These are phyloP conservation scores for Aspiorhynchus laticeps DNA, from an alignment of 2,113 vertebrate genomes.

Conservation along the genomic window DNA sequence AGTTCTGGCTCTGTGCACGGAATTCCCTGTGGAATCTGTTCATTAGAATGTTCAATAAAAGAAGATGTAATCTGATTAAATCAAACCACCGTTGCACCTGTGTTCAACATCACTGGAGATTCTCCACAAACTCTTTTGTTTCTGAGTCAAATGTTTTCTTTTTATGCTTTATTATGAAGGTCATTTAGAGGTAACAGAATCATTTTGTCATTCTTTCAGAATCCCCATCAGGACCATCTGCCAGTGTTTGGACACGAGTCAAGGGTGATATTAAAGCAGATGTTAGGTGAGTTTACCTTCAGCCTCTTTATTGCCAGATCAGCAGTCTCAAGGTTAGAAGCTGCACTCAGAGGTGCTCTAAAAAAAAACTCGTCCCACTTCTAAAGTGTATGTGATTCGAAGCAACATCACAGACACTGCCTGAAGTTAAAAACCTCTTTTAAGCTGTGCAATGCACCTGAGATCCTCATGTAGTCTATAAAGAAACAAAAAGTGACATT, in stretches of 20 bases:
- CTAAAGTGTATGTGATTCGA: conserved; percentile 4
- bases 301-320: conserved; percentile 28
- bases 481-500: conserved; percentile 10
- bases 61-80: not conserved
- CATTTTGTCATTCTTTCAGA: conserved; percentile 13
- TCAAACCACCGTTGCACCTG: not conserved
- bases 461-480: not conserved
- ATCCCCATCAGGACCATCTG: conserved; percentile 33
- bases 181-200: not conserved
- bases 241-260: not conserved
- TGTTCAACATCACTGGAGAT: not conserved
- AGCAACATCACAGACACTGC: not conserved
- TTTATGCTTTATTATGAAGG: not conserved
- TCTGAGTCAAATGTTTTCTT: not conserved
- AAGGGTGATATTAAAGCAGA: not conserved
- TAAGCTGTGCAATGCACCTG: not conserved
- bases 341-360: conserved; percentile 31
- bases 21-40: conserved; percentile 47
- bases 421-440: not conserved
- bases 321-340: conserved; percentile 7
- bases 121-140: not conserved
- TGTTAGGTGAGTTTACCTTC: conserved; percentile 12
- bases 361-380: conserved; percentile 39
- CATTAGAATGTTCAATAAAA: conserved; percentile 52
- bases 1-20: conserved; percentile 31